Evolutionary conservation across 2,888 invertebrate species (phyloP), one percentile per base, ranked within the genome.

Genomic region (Synergus itoensis): DNA sequence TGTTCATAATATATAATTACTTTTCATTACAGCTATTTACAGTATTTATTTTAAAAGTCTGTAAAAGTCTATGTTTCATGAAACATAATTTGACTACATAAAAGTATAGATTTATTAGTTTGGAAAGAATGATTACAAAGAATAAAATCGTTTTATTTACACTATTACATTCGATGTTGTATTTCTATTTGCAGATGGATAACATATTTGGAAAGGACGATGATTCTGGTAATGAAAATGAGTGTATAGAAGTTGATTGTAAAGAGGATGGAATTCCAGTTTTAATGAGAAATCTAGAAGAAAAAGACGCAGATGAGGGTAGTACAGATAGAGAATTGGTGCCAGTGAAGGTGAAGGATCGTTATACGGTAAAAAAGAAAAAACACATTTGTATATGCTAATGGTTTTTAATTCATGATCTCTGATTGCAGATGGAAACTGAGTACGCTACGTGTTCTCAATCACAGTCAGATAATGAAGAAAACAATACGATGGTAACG

Each of bases 181-280:
- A 0, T 21, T 21, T 57, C 8, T 21, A 57, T 28, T 62, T 18
- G 8, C 16, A 57, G 43, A 90, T 90, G 90, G 90, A 90, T 81
- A 87, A 90, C 73, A 84, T 90, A 77, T 89, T 90, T 82, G 90
- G 89, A 0, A 90, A 89, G 79, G 90, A 90, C 78, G 90, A 90
- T 79, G 90, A 90, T 80, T 90, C 89, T 48, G 89, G 85, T 0
- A 88, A 89, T 79, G 90, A 90, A 78, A 90, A 84, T 4, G 88
- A 90, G 14, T 83, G 81, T 48, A 78, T 81, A 28, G 87, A 88
- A 21, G 75, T 83, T 4, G 87, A 87, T 0, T 85, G 12, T 14
- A 53, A 86, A 43, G 88, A 87, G 43, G 82, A 85, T 53, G 84
- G 77, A 0, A 88, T 85, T 45, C 67, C 77, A 16, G 82, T 76